phyloP scores from a whole-genome alignment of 2,888 invertebrate species.

The Acrocyrtus sp. region DNA sequence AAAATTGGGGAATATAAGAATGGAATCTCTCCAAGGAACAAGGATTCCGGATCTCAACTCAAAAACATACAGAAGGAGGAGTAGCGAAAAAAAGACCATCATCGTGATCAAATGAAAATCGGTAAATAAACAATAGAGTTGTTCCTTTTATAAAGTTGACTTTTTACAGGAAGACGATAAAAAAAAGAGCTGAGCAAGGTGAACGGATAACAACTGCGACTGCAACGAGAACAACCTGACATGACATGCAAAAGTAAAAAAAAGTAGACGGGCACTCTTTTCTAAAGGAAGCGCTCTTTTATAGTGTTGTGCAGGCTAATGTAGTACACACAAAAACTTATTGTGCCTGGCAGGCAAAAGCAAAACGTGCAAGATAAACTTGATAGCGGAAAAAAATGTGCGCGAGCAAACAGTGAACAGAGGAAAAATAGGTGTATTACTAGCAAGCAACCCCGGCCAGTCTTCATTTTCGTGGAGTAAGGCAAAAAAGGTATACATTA shows the following conservation, averaged over 20 bases:
- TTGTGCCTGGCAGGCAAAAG: slow-evolving; percentile 26
- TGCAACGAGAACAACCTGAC: neutral
- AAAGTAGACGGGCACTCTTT: neutral
- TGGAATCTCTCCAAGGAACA: neutral
- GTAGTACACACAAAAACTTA: slow-evolving; percentile 20
- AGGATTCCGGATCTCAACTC: neutral
- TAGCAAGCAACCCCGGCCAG: neutral
- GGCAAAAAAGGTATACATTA: neutral
- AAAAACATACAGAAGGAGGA: neutral
- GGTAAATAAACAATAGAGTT: neutral
- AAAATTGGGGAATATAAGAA: no score
- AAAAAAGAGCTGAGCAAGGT: neutral
- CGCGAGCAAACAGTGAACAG: neutral
- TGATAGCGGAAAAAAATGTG: neutral
- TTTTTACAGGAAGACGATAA: slow-evolving; percentile 1
- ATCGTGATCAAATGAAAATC: neutral
- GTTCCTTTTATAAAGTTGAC: neutral
- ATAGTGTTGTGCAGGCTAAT: neutral
- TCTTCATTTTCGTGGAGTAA: neutral
- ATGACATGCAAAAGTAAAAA: neutral
- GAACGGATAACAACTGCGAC: neutral
- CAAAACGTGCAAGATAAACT: no score
- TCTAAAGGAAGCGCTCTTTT: neutral
- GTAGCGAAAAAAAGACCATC: no score
- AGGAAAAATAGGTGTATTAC: neutral